Conservation (phyloP, 2,888 invertebrate species). For the Eucera pruinosa region DNA sequence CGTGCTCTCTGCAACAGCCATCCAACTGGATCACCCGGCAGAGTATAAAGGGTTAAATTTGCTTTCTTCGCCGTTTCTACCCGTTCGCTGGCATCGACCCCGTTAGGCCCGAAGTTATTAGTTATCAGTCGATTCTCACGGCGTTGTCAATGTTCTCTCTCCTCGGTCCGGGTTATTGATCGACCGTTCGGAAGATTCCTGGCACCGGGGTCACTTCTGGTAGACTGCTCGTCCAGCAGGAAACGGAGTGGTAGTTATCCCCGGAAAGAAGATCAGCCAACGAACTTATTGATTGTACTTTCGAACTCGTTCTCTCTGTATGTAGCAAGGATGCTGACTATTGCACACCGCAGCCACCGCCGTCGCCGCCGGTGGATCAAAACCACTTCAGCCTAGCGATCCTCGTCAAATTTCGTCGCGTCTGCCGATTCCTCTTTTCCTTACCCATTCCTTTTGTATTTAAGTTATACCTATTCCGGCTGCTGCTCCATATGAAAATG, state of each 20-base stretch:
- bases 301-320: constrained; percentile 60
- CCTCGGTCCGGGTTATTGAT: constrained; percentile 69
- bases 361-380: too few relatives aligned
- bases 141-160: constrained; percentile 58
- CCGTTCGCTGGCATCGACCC: constrained; percentile 25
- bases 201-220: constrained; percentile 70
- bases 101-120: constrained; percentile 56
- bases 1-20: background rate
- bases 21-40: background rate
- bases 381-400: constrained; percentile 36
- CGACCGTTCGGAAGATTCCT: constrained; percentile 72
- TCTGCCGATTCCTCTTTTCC: constrained; percentile 28
- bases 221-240: constrained; percentile 70
- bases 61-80: constrained; percentile 26
- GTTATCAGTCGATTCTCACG: constrained; percentile 55
- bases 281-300: constrained; percentile 75
- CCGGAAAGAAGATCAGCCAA: constrained; percentile 68
- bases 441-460: constrained; percentile 24
- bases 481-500: constrained; percentile 6
- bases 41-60: constrained; percentile 43
- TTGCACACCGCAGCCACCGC: constrained; percentile 66
- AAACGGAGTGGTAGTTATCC: constrained; percentile 70
- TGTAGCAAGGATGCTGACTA: constrained; percentile 68
- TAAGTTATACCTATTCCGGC: constrained; percentile 10
- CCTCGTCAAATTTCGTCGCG: constrained; percentile 50